Evolutionary conservation across 2,888 invertebrate species (phyloP), one percentile per base, ranked within the genome.

Genomic region (Oscheius myriophilus): DNA sequence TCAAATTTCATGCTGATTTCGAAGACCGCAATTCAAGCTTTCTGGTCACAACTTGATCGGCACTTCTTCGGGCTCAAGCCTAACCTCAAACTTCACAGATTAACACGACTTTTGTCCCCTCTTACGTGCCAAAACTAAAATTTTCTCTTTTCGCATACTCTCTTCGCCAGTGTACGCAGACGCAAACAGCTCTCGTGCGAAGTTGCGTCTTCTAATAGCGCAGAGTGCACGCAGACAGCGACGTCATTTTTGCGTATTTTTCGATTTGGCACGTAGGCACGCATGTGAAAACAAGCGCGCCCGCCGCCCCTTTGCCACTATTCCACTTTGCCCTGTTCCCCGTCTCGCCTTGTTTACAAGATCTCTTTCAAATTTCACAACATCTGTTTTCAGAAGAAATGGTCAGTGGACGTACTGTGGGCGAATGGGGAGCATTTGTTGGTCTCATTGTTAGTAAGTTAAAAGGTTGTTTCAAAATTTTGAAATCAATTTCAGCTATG

Each of bases 401-500:
- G 70, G 55, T 73, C 52, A 70, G 58, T 41, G 62, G 64, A 23
- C 70, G 68, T 25, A 73, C 72, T 6, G 21, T 53, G 25, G 70
- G 70, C 51, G 79, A 79, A 49, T 74, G 72, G 66, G 69, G 75
- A 39, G 67, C 73, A 11, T 79, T 79, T 61, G 76, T 72, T 51
- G 77, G 71, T 46, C 73, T 79, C n/a, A 68, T 79, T 55, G 72
- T 78, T 23, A 74, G 79, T 79, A 65, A 74, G 79, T 63, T 64
- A 41, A 57, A 55, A 23, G 43, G 51, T 4, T 11, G 9, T 18
- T 49, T 42, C 7, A 14, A 43, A n/a, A 42, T 39, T 54, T 59
- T 49, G 26, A 2, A 23, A 2, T 14, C n/a, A 33, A 18, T 70
- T 73, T 62, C 67, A 82, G 82, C 78, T 1, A 79, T 83, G 75